A percentile compares a stretch with the other conserved stretches of the same genome.
Conservation (phyloP, 2,113 vertebrate species). For the Oreochromis aureus region DNA sequence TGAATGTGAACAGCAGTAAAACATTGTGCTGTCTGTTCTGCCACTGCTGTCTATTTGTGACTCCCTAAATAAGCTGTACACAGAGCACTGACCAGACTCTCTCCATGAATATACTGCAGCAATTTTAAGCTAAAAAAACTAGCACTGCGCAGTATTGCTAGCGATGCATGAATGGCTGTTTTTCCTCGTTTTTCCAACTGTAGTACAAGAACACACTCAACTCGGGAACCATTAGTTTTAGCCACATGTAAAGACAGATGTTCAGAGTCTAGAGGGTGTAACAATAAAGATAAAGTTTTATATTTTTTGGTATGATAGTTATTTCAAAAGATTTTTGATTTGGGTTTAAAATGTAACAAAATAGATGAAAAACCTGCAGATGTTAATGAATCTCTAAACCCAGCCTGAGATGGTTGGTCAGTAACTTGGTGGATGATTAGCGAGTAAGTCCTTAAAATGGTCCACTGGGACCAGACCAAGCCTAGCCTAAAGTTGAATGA, state of each 20-base stretch:
- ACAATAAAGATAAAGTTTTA: not conserved
- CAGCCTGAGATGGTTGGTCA: not conserved
- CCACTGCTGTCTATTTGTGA: not conserved
- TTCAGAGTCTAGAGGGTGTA: not conserved
- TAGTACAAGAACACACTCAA: not conserved
- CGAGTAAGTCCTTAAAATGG: not conserved
- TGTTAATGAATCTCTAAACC: not conserved
- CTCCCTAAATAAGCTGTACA: not conserved
- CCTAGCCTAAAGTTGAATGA: not conserved
- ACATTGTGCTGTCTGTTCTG: not conserved
- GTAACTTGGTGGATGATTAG: not conserved
- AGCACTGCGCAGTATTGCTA: not conserved
- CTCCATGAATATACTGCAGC: rapidly evolving
- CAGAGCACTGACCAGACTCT: not conserved
- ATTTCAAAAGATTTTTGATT: not conserved
- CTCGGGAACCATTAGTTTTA: not conserved
- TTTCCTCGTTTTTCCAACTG: not conserved
- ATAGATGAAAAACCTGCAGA: too few relatives aligned
- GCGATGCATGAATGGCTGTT: not conserved
- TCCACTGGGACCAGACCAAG: not conserved
- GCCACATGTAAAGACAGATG: not conserved
- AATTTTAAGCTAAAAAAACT: not conserved
- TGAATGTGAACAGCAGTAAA: not conserved
- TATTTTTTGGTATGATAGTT: not conserved
- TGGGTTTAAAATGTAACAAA: not conserved